Evolutionary conservation across 2,888 invertebrate species (phyloP), one percentile per base, ranked within the genome.

Genomic region (Itoplectis maculator): DNA sequence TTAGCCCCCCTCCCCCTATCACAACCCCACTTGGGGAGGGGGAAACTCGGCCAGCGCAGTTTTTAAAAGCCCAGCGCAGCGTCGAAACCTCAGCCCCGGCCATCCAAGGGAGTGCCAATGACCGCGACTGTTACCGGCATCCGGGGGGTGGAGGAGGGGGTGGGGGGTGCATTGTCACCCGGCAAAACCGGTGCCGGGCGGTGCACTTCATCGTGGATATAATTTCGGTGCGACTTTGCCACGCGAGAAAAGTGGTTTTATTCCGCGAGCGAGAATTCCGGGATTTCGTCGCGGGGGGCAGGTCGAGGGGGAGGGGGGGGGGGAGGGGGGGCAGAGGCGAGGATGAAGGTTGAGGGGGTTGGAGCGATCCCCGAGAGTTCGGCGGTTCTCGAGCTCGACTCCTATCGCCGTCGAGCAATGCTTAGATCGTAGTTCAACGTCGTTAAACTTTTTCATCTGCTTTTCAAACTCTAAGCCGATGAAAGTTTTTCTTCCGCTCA

Each of bases 371-470:
- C 15, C 45, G 20, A 20, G 35, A 49, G 59, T 15, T 13, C 9
- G 61, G 15, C 18, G 35, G 61, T 7, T 15, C 0, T 40, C 61
- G 15, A 15, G 59, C 35, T 35, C 59, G 18, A 11, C 51, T 49
- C 63, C 49, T 69, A 80, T 77, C 79, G 69, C 66, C 49, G 45
- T 66, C 82, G 70, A 77, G 84, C 85, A 83, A 83, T 84, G 86
- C 85, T 86, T 84, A 86, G 85, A 84, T 85, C 86, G 84, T 86
- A 86, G 86, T 86, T 88, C 86, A 88, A 88, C 90, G 89, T 90
- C 88, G 91, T 90, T 90, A 89, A 90, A 90, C 90, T 91, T 91
- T 90, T 91, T 91, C 90, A 88, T 90, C 89, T 88, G 86, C 89
- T 89, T 90, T 87, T 87, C 87, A 88, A 91, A 90, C 87, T 88